Evolutionary conservation across 2,113 vertebrate species (phyloP).

Genomic region (Andinoacara biseriatus): DNA sequence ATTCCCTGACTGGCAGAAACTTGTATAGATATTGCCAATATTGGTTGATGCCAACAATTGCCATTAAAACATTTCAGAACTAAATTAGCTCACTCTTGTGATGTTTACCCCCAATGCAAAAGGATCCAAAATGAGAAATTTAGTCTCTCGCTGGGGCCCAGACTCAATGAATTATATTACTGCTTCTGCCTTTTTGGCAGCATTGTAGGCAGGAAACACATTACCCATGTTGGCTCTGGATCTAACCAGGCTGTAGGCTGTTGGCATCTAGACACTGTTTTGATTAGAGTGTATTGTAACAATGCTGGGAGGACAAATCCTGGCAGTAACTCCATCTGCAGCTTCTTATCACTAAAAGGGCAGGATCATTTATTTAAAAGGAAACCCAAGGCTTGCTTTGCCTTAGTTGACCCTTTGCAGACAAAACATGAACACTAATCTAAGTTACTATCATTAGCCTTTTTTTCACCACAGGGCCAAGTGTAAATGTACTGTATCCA

Average conservation of each 20-base stretch:
- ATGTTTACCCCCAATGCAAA: background rate
- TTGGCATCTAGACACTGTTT: constrained; percentile 63
- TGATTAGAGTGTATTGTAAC: constrained; percentile 57
- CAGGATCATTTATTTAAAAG: constrained; percentile 50
- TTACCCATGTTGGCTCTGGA: constrained; percentile 48
- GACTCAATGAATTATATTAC: constrained; percentile 33
- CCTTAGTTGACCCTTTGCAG: constrained; percentile 46
- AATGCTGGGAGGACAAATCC: constrained; percentile 49
- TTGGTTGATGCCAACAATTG: background rate
- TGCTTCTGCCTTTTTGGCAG: constrained; percentile 58
- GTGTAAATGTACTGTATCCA: background rate
- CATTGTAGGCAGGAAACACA: constrained; percentile 32
- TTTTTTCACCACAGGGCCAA: background rate
- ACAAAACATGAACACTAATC: constrained; percentile 23
- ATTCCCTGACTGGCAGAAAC: background rate
- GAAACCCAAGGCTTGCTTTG: constrained; percentile 40
- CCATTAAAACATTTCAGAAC: background rate
- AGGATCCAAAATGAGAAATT: constrained; percentile 18
- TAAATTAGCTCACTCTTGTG: background rate
- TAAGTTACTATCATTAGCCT: constrained; percentile 15
- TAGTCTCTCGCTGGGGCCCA: background rate
- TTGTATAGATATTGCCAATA: background rate
- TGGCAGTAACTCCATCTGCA: constrained; percentile 45
- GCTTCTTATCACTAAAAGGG: constrained; percentile 36
- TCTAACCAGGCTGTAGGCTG: constrained; percentile 52